A percentile compares a stretch with the other conserved stretches of the same genome.
phyloP scores from a whole-genome alignment of 2,797 vertebrate species.

The Hoplostethus mediterraneus region DNA sequence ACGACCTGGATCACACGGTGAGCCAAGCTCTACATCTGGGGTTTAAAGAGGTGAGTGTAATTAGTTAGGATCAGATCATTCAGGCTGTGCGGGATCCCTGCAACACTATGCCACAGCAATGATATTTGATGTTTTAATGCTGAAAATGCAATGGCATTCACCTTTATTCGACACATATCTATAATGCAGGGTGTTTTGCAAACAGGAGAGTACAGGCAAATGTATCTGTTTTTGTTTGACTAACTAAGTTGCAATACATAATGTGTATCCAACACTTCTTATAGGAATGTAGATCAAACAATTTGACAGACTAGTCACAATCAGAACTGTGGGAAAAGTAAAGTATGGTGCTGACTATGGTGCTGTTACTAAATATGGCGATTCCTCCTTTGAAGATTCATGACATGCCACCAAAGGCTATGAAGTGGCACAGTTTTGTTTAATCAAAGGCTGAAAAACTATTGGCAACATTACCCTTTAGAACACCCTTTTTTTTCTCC shows the following conservation, averaged over 20 bases:
- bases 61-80: no score
- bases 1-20: no score
- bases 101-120: no score
- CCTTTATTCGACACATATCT: not conserved
- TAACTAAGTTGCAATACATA: no score
- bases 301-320: constrained; percentile 4
- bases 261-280: not conserved
- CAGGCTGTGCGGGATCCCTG: no score
- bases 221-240: no score
- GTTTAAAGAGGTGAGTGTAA: not conserved
- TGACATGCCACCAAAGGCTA: constrained; percentile 52
- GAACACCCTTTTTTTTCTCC: constrained; percentile 47
- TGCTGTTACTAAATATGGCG: constrained; percentile 38
- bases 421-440: constrained; percentile 46
- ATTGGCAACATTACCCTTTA: constrained; percentile 77
- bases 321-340: constrained; percentile 17
- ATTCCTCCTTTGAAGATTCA: constrained; percentile 41
- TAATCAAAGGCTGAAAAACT: constrained; percentile 60
- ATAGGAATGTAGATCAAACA: not conserved
- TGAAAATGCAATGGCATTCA: not conserved
- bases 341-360: constrained; percentile 25
- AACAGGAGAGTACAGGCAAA: no score
- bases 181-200: not conserved
- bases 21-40: no score
- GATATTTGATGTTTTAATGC: not conserved